phyloP scores from a whole-genome alignment of 30 jellyfish, hydroid and myxozoan species.

The Pelagia noctiluca region DNA sequence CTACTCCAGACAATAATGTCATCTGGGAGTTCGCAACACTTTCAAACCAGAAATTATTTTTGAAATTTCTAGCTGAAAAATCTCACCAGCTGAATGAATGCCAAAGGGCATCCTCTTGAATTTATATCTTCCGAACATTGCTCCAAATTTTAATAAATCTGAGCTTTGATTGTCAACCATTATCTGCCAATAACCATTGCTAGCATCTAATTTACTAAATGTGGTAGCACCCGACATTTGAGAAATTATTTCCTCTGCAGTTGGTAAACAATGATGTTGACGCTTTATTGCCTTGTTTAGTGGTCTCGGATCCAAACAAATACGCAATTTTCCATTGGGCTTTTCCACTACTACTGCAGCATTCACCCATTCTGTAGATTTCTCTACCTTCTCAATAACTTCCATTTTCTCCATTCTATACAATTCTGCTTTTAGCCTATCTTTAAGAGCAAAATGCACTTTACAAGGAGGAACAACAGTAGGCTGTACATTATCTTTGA shows the following conservation, averaged over 20 bases:
- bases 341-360: conserved; percentile 37
- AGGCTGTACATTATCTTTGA: conserved; percentile 28
- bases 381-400: conserved; percentile 51
- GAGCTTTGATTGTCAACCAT: conserved; percentile 28
- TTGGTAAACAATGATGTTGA: conserved; percentile 40
- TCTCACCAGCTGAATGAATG: conserved; percentile 30
- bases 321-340: conserved; percentile 68
- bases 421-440: conserved; percentile 45
- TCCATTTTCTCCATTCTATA: conserved; percentile 53
- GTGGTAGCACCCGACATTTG: conserved; percentile 21
- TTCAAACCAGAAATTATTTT: background rate
- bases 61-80: conserved; percentile 13
- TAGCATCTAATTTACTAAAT: conserved; percentile 36
- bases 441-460: conserved; percentile 35
- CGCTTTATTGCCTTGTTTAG: conserved; percentile 36
- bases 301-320: conserved; percentile 55
- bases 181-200: conserved; percentile 38
- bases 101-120: conserved; percentile 28
- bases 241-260: conserved; percentile 48
- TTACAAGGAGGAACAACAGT: conserved; percentile 51
- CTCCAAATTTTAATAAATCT: background rate
- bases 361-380: conserved; percentile 63
- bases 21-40: conserved; percentile 38
- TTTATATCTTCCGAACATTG: conserved; percentile 1
- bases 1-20: conserved; percentile 18